These are phyloP conservation scores for Onthophagus sagittarius DNA, from an alignment of 2,888 invertebrate genomes.

Conservation along the genomic window DNA sequence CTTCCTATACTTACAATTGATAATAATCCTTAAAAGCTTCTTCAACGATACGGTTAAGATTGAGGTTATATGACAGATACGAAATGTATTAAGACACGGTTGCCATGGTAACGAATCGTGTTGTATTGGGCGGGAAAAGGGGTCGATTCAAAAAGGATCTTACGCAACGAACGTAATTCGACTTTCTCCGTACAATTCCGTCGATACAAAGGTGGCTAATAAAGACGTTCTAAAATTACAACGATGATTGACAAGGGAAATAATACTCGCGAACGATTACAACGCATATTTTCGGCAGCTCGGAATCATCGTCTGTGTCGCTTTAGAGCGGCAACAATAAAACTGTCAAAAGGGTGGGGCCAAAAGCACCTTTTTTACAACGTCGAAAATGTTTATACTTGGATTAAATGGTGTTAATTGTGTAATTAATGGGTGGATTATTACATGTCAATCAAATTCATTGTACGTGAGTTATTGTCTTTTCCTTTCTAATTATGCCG, in stretches of 20 bases:
- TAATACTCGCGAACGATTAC: conserved; percentile 18
- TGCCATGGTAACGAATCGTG: too few species aligned
- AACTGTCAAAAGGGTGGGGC: conserved; percentile 4
- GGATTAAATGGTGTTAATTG: conserved; percentile 10
- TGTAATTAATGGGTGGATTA: conserved; percentile 17
- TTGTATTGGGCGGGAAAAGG: background rate
- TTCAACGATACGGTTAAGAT: too few species aligned
- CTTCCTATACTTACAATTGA: background rate
- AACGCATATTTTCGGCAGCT: conserved; percentile 12
- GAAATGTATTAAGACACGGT: too few species aligned
- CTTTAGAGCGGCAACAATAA: background rate
- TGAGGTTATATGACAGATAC: too few species aligned
- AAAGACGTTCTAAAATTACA: conserved; percentile 20
- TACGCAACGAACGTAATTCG: conserved; percentile 12
- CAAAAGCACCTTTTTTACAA: conserved; percentile 7
- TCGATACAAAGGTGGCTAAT: conserved; percentile 19
- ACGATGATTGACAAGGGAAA: conserved; percentile 20
- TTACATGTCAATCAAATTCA: background rate
- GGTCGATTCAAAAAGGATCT: background rate
- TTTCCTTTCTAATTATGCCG: background rate
- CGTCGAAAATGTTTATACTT: conserved; percentile 15
- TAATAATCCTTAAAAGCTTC: background rate
- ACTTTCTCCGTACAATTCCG: conserved; percentile 19
- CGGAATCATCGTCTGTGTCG: background rate
- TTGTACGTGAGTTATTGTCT: background rate